Base-by-base conservation (phyloP, 2,888 invertebrate species). In the Epinotia brunnichana region DNA sequence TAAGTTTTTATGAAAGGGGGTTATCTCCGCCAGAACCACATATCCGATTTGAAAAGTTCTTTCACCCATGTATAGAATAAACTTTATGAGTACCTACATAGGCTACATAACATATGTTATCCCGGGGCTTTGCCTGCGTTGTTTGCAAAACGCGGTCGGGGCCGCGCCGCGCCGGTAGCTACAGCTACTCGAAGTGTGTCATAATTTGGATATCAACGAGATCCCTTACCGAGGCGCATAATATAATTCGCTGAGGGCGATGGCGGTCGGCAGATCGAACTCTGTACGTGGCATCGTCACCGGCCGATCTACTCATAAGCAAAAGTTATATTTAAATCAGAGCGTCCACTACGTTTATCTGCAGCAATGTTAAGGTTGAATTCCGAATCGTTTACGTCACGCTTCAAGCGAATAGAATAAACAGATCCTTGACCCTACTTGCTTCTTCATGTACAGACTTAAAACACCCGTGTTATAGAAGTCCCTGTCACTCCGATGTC, bases 291-390 rank as follows among this genome's bases (percentile, higher is more conserved):
- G 77, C 64, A 72, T 76, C 74, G 76, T 74, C 70, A 73, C 73
- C 67, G 70, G 60, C 75, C 73, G 70, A 73, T 72, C 72, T 72
- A 68, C 77, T 77, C 79, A 78, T 76, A 80, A 77, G 85, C 82
- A 83, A 83, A 29, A 87, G 90, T 87, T 91, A 91, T 90, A 91
- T 90, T 90, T 91, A 91, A 90, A 91, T 85, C 88, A 82, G 81
- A 82, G 83, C 85, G 78, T 82, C 80, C 80, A 82, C 80, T 81
- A 79, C 81, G 87, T 86, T 88, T 89, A 89, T 90, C 88, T 85
- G 87, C 85, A 82, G 83, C 84, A 91, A 92, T 91, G 92, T 90
- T 92, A 91, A 92, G 91, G 91, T 90, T 91, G 89, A 90, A 92
- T 92, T 90, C 92, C 90, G 81, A 75, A 85, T 83, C 78, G 85